Percentiles rank a stretch among this genome's conserved stretches.
These are phyloP conservation scores for Siderastrea siderea DNA, from an alignment of 92 coral and sea anemone species.

Conservation along the genomic window DNA sequence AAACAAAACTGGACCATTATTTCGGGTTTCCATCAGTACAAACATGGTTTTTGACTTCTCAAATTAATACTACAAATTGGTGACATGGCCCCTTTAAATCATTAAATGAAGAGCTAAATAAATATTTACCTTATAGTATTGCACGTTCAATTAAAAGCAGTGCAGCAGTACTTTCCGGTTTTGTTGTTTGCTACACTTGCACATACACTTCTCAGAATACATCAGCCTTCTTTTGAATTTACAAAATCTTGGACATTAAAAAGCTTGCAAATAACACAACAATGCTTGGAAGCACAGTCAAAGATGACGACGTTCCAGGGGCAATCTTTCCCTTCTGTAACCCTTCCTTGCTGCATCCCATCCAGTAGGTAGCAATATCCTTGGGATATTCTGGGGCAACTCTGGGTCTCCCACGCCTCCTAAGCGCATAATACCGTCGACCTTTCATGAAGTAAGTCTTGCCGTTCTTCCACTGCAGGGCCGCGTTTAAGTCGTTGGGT, in stretches of 20 bases:
- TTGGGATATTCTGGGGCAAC: conserved; percentile 70
- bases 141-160: too few species aligned
- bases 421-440: conserved; percentile 53
- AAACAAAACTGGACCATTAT: too few species aligned
- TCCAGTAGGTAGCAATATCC: conserved; percentile 69
- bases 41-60: too few species aligned
- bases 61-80: too few species aligned
- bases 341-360: conserved; percentile 60
- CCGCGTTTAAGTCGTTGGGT: conserved; percentile 74
- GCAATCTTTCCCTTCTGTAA: conserved; percentile 26
- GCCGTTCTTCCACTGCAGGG: conserved; percentile 86
- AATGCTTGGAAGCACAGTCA: conserved; percentile 15
- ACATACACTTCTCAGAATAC: too few species aligned
- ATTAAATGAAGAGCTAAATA: too few species aligned
- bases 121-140: too few species aligned
- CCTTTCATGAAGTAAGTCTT: conserved; percentile 87
- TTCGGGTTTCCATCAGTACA: too few species aligned
- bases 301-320: conserved; percentile 30
- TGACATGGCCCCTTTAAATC: too few species aligned
- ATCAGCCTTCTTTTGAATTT: neutral
- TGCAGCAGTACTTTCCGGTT: too few species aligned
- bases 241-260: neutral
- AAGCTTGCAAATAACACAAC: conserved; percentile 16
- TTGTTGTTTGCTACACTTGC: too few species aligned
- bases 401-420: conserved; percentile 37